A percentile compares a stretch with the other conserved stretches of the same genome.
Conservation (phyloP, 2,888 invertebrate genomes). For the Acleris emargana region DNA sequence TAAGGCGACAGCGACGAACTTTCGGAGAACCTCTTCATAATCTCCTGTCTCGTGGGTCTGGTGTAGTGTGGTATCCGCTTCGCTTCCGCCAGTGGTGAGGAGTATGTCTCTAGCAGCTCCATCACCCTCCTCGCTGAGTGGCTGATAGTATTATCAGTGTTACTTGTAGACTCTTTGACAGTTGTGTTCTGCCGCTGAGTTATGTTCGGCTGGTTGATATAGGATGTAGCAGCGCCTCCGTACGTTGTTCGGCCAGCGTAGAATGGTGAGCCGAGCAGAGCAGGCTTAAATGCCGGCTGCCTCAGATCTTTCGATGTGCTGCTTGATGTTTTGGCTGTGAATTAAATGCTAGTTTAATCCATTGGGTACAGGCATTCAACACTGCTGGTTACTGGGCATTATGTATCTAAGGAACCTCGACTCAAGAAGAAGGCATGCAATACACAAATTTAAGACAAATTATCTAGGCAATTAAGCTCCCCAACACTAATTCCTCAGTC, state of each 20-base stretch:
- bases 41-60: constrained; percentile 42
- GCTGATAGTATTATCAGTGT: constrained; percentile 77
- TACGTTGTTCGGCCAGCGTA: constrained; percentile 90
- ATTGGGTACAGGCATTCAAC: too few relatives aligned
- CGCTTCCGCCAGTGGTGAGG: constrained; percentile 91
- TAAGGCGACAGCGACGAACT: constrained; percentile 11
- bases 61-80: constrained; percentile 86
- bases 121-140: constrained; percentile 91
- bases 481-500: too few relatives aligned
- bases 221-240: constrained; percentile 87
- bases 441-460: too few relatives aligned
- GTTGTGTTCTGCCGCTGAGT: constrained; percentile 52
- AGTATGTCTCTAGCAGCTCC: constrained; percentile 91
- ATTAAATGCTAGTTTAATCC: constrained; percentile 19
- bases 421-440: too few relatives aligned
- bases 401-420: too few relatives aligned
- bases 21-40: constrained; percentile 36
- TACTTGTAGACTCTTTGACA: constrained; percentile 52
- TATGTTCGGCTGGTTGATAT: constrained; percentile 72
- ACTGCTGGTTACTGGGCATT: too few relatives aligned
- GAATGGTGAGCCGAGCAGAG: constrained; percentile 85
- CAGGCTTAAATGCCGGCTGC: constrained; percentile 63
- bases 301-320: constrained; percentile 64
- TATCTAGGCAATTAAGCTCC: too few relatives aligned
- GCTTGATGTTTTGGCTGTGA: constrained; percentile 61